Conservation (phyloP, 2,113 vertebrate species). For the Mionectes macconnelli region DNA sequence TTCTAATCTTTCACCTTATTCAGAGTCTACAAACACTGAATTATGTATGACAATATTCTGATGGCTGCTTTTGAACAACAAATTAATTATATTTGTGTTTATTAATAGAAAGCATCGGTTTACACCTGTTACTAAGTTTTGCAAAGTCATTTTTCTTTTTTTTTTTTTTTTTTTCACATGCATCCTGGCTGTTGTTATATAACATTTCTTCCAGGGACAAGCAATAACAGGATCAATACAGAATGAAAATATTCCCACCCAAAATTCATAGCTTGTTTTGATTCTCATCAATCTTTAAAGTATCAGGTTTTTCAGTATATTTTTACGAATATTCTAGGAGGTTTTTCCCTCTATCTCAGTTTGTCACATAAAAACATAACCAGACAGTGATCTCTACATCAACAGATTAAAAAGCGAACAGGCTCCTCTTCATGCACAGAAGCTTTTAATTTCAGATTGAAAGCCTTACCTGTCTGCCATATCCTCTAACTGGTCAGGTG, state of each 20-base stretch:
- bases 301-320: background rate
- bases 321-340: background rate
- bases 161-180: conserved; percentile 56
- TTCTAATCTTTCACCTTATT: background rate
- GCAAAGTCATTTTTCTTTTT: conserved; percentile 64
- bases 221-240: conserved; percentile 46
- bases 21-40: background rate
- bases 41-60: background rate
- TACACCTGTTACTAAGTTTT: conserved; percentile 42
- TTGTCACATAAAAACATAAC: background rate
- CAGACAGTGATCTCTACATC: background rate
- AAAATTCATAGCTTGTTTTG: background rate
- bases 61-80: background rate
- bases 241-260: conserved; percentile 7
- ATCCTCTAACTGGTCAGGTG: conserved; percentile 93
- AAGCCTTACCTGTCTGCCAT: conserved; percentile 91
- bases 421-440: background rate
- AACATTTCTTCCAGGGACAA: conserved; percentile 64
- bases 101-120: conserved; percentile 16
- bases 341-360: background rate
- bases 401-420: conserved; percentile 14
- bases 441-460: background rate
- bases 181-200: conserved; percentile 67
- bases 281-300: background rate
- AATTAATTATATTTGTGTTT: background rate